Evolutionary conservation across 2,888 invertebrate species (phyloP).

Genomic region (Gibbula magus): DNA sequence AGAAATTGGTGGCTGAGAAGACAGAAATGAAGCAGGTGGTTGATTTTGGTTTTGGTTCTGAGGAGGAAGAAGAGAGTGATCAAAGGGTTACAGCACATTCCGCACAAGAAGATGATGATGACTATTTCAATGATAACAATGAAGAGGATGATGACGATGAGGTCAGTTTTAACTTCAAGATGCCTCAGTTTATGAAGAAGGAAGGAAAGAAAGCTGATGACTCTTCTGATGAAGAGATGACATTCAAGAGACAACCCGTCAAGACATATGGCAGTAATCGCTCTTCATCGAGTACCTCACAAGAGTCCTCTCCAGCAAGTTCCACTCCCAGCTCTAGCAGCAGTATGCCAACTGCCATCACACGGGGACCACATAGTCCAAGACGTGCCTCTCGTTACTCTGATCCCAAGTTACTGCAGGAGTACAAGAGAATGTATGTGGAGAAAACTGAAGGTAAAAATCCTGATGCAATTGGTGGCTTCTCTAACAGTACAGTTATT

Average conservation of each 20-base stretch:
- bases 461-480: conserved; percentile 32
- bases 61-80: not conserved
- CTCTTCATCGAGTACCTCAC: not conserved
- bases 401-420: conserved; percentile 41
- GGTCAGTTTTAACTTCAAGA: conserved; percentile 16
- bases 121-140: not conserved
- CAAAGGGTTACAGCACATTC: not conserved
- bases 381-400: conserved; percentile 35
- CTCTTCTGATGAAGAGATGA: conserved; percentile 40
- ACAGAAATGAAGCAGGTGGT: not conserved
- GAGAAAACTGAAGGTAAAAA: conserved; percentile 36
- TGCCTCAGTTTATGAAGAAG: conserved; percentile 3
- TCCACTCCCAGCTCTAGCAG: not conserved
- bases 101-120: conserved; percentile 25
- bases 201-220: conserved; percentile 13
- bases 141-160: conserved; percentile 21
- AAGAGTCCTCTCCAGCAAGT: not conserved
- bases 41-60: conserved; percentile 20
- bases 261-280: conserved; percentile 34
- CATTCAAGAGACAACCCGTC: conserved; percentile 36
- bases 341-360: conserved; percentile 9
- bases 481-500: conserved; percentile 44
- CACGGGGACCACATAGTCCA: conserved; percentile 9
- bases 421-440: conserved; percentile 44
- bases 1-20: conserved; percentile 32